Evolutionary conservation across 2,797 vertebrate species (phyloP).

Genomic region (Remorina albescens): DNA sequence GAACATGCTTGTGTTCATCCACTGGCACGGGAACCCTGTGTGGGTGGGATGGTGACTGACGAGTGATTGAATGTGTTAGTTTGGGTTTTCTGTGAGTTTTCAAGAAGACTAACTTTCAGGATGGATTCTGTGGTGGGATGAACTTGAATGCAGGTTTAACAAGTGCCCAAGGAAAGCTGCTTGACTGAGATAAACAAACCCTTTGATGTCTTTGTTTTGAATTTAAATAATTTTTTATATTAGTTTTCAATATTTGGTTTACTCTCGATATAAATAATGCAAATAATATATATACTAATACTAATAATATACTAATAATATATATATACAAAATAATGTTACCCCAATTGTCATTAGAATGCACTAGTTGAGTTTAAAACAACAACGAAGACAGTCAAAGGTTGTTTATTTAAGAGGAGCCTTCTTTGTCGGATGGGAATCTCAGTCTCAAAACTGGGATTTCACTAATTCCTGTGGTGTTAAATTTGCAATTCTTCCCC

Average conservation of each 20-base stretch:
- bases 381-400: constrained; percentile 42
- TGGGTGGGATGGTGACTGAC: constrained; percentile 55
- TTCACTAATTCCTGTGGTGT: constrained; percentile 56
- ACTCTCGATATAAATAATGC: not conserved
- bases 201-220: constrained; percentile 45
- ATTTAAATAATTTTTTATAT: not conserved
- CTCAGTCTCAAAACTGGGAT: constrained; percentile 48
- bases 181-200: constrained; percentile 70
- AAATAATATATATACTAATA: no score
- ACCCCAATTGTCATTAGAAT: not conserved
- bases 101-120: constrained; percentile 18
- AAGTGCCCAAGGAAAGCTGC: constrained; percentile 66
- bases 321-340: not conserved
- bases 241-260: not conserved
- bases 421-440: constrained; percentile 66
- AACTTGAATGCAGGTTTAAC: constrained; percentile 45
- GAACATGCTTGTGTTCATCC: constrained; percentile 94
- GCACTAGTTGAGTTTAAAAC: constrained; percentile 1
- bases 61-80: constrained; percentile 47
- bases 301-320: no score
- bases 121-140: constrained; percentile 26
- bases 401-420: constrained; percentile 69
- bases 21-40: constrained; percentile 68
- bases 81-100: constrained; percentile 21
- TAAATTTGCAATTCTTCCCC: constrained; percentile 33